These are phyloP conservation scores for Coleophora deauratella DNA, from an alignment of 2,888 invertebrate species.

Conservation along the genomic window DNA sequence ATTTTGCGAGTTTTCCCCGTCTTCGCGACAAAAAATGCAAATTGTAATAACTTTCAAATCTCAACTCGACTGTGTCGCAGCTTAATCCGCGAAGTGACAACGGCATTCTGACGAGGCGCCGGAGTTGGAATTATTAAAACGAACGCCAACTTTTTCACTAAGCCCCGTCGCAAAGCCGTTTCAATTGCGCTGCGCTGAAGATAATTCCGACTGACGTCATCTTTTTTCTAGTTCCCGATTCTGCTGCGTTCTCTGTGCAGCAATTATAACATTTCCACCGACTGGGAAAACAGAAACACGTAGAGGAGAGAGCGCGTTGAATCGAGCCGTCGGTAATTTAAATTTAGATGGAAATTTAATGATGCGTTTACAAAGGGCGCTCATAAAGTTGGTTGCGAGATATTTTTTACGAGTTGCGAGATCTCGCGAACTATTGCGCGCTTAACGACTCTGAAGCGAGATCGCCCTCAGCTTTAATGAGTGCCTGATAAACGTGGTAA, in stretches of 20 bases:
- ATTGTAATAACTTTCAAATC: constrained; percentile 73
- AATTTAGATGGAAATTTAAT: constrained; percentile 75
- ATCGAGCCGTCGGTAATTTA: constrained; percentile 69
- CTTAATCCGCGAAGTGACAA: constrained; percentile 74
- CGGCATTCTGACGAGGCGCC: constrained; percentile 75
- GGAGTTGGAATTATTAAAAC: constrained; percentile 74
- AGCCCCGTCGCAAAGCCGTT: constrained; percentile 74
- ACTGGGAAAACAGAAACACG: constrained; percentile 73
- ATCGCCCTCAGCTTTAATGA: constrained; percentile 73
- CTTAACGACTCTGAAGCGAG: constrained; percentile 74
- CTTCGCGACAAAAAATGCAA: constrained; percentile 63
- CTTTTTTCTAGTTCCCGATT: constrained; percentile 72
- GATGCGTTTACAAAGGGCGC: constrained; percentile 73
- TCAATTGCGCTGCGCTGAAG: constrained; percentile 75
- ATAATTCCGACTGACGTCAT: constrained; percentile 74
- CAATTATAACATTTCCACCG: constrained; percentile 73
- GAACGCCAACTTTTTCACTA: constrained; percentile 75
- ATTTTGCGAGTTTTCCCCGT: constrained; percentile 35
- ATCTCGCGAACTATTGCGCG: constrained; percentile 75
- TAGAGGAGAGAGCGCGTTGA: constrained; percentile 57
- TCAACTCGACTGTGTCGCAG: constrained; percentile 71
- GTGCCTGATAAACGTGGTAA: constrained; percentile 74
- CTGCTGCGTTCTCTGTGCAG: constrained; percentile 68
- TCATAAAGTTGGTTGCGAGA: constrained; percentile 73
- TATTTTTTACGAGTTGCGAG: constrained; percentile 75